Conservation (phyloP, 2,888 invertebrate genomes). For the Apotomis capreana region DNA sequence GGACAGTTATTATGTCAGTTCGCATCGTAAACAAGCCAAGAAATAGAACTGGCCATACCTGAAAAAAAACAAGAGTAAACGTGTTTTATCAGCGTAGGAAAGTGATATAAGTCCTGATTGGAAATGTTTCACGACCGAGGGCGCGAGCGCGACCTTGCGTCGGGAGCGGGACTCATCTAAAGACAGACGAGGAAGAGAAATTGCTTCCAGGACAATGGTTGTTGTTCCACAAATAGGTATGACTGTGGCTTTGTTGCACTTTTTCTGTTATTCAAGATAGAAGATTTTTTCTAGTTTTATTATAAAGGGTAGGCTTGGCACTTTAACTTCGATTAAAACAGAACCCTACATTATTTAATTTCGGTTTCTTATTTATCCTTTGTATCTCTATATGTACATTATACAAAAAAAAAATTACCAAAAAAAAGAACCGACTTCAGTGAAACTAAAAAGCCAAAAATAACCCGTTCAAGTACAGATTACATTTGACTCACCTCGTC, state of each 20-base stretch:
- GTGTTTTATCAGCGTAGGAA: constrained; percentile 19
- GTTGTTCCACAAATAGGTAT: constrained; percentile 1
- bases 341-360: no score
- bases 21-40: constrained; percentile 11
- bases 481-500: no score
- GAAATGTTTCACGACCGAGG: constrained; percentile 32
- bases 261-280: neutral
- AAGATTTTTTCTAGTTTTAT: neutral
- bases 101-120: constrained; percentile 15
- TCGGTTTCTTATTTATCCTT: no score
- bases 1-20: constrained; percentile 4
- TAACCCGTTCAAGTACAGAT: no score
- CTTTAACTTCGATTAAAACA: neutral
- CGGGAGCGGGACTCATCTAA: neutral
- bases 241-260: neutral
- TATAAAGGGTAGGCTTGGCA: neutral
- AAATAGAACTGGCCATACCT: constrained; percentile 1
- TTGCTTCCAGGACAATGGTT: neutral
- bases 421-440: no score
- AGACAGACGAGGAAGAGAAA: constrained; percentile 6
- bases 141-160: constrained; percentile 3
- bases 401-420: no score
- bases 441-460: no score
- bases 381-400: no score
- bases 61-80: constrained; percentile 22